Evolutionary conservation across 2,797 vertebrate genomes (phyloP).

Genomic region (Podargus strigoides): DNA sequence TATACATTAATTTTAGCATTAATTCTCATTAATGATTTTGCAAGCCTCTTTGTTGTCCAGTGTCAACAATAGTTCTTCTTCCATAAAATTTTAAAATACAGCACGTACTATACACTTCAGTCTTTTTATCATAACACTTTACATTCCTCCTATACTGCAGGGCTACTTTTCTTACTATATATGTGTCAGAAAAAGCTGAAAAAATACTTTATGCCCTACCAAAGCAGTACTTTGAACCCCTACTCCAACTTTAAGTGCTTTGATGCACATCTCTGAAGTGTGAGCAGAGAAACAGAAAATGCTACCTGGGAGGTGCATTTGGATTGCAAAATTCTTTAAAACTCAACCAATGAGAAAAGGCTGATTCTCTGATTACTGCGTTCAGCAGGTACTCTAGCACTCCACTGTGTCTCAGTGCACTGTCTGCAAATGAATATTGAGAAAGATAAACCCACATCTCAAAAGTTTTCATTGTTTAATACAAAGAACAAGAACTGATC

Average conservation of each 20-base stretch:
- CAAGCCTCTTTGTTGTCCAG: not conserved
- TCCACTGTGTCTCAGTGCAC: not conserved
- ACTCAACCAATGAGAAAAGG: not conserved
- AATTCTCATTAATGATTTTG: not conserved
- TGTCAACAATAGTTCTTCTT: not conserved
- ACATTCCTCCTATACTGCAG: not conserved
- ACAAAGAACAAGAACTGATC: not conserved
- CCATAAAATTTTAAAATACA: not conserved
- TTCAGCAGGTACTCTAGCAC: not conserved
- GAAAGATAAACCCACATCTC: not conserved
- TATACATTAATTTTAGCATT: not conserved
- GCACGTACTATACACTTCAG: not conserved
- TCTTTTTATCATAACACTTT: not conserved
- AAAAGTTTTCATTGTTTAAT: not conserved
- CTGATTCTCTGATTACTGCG: not conserved
- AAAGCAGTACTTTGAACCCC: not conserved
- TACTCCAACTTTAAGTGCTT: not conserved
- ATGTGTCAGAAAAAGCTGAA: not conserved
- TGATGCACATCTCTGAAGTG: not conserved
- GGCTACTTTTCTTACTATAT: not conserved
- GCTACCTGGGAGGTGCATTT: not conserved
- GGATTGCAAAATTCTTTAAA: not conserved
- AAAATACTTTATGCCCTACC: not conserved
- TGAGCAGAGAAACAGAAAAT: not conserved
- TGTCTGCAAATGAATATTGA: not conserved